Evolutionary conservation across 2,797 vertebrate species (phyloP), one percentile per base, ranked within the genome.

Genomic region (Austrolebias charrua): DNA sequence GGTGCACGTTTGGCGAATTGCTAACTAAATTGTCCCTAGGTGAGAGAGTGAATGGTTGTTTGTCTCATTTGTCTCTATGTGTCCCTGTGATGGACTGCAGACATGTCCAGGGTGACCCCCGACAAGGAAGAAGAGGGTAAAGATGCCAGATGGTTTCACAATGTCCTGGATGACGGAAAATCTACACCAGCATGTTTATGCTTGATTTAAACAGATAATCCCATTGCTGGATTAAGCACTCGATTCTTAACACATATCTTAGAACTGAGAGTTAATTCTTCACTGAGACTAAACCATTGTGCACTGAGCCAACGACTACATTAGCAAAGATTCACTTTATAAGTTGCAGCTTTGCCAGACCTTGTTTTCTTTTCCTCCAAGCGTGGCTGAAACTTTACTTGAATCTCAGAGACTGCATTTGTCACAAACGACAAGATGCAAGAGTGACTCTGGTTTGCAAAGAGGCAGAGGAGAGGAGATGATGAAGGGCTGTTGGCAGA

Each of bases 371-470:
- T 40, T 40, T 40, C 47, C 72, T 68, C 56, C 66, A 47, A 56
- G 53, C 73, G 5, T 12, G 11, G 60, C 59, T 52, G 58, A 75
- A 70, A 70, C 38, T 33, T 16, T 52, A 66, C 60, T 66, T 51
- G 55, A 66, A 65, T 49, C 67, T 79, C 50, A 12, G 11, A 63
- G 76, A 76, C 47, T 18, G 24, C 55, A n/a, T 60, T 73, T 75
- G 79, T 84, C 82, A 72, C 63, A 44, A 58, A 59, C 64, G 60
- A 24, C 28, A 73, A 79, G 71, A 82, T 66, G 73, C 31, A 63
- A 66, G 81, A 58, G 60, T 71, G 80, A 80, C 82, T 77, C 70
- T 71, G 74, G 66, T 66, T 48, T 55, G 63, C 75, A 76, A 77
- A 78, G 62, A 65, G 62, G 71, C 53, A 40, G 51, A 38, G 60